A percentile compares a stretch with the other conserved stretches of the same genome.
Conservation (phyloP, 2,797 vertebrate genomes). For the Crenichthys baileyi region DNA sequence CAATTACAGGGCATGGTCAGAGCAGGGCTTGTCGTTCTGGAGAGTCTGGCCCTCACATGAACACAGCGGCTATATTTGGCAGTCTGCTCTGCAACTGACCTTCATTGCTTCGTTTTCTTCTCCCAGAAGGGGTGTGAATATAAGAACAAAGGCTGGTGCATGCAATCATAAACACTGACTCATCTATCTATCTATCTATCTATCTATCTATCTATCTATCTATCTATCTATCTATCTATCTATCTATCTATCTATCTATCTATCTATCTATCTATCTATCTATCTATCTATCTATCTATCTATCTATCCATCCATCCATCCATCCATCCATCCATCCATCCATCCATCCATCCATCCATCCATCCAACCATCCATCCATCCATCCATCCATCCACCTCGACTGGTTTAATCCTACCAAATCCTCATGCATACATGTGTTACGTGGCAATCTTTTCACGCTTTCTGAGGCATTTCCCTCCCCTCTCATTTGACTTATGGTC, state of each 20-base stretch:
- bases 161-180: conserved; percentile 49
- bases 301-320: conserved; percentile 33
- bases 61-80: conserved; percentile 86
- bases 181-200: conserved; percentile 26
- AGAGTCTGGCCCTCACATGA: conserved; percentile 87
- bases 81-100: conserved; percentile 86
- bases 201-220: conserved; percentile 26
- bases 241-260: conserved; percentile 17
- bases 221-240: conserved; percentile 23
- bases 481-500: conserved; percentile 76
- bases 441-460: conserved; percentile 62
- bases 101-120: conserved; percentile 78
- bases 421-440: conserved; percentile 24
- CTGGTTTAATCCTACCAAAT: no score
- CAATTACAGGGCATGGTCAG: conserved; percentile 88
- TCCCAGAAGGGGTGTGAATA: conserved; percentile 67
- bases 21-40: conserved; percentile 83
- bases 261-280: conserved; percentile 36
- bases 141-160: conserved; percentile 68
- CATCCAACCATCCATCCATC: conserved; percentile 13
- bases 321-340: conserved; percentile 19
- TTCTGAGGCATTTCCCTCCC: conserved; percentile 64
- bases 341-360: conserved; percentile 23
- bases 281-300: conserved; percentile 30
- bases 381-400: conserved; percentile 15